A percentile compares a stretch with the other conserved stretches of the same genome.
phyloP scores from a whole-genome alignment of 1,140 invertebrate genomes.

The Heliothis virescens region DNA sequence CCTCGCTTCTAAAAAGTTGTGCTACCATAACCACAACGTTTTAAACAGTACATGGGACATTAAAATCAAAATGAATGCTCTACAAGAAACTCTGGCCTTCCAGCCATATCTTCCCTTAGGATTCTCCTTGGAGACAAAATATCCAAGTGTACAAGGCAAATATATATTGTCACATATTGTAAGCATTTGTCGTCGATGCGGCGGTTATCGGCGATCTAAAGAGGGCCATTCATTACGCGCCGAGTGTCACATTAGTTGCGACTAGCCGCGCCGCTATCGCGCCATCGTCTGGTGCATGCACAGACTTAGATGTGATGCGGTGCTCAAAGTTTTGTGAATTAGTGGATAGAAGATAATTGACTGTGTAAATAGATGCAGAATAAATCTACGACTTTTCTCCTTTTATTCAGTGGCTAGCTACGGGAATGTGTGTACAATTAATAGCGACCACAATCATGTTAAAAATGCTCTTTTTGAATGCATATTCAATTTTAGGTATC shows the following conservation, averaged over 20 bases:
- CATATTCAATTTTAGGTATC: too few species aligned
- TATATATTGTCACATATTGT: slow-evolving; percentile 28
- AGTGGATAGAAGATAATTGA: too few species aligned
- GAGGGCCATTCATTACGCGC: slow-evolving; percentile 43
- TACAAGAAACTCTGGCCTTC: neutral
- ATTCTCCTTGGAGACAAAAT: neutral
- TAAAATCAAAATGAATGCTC: slow-evolving; percentile 21
- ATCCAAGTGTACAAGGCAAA: neutral
- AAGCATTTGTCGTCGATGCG: slow-evolving; percentile 42
- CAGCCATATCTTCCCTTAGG: neutral
- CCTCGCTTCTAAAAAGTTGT: too few species aligned
- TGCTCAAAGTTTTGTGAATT: slow-evolving; percentile 34
- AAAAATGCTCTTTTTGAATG: too few species aligned
- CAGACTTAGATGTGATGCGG: slow-evolving; percentile 12
- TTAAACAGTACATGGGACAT: neutral
- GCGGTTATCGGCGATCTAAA: slow-evolving; percentile 34
- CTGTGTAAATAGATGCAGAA: neutral
- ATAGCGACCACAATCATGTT: too few species aligned
- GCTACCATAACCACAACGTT: too few species aligned
- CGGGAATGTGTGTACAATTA: too few species aligned
- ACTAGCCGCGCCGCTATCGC: slow-evolving; percentile 43
- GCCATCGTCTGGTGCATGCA: slow-evolving; percentile 31
- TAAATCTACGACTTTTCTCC: too few species aligned
- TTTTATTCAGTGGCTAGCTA: too few species aligned
- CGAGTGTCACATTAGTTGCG: slow-evolving; percentile 41